Conservation (phyloP, 2,113 vertebrate genomes). For the Muntiacus reevesi region DNA sequence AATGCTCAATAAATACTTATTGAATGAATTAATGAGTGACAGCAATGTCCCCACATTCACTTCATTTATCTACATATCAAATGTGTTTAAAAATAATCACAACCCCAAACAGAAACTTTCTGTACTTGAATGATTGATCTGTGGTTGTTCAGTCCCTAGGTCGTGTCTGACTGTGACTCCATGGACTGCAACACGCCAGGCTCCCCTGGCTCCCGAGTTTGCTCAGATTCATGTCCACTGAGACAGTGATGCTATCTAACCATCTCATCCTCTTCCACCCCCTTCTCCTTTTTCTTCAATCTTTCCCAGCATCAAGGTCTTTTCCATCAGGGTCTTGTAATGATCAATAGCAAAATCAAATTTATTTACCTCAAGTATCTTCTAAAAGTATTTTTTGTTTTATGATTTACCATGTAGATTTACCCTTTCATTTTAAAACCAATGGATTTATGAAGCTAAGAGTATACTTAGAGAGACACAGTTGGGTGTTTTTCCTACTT, state of each 20-base stretch:
- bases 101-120: neutral
- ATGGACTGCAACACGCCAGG: neutral
- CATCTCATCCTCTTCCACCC: neutral
- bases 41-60: neutral
- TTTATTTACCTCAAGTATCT: neutral
- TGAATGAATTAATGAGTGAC: neutral
- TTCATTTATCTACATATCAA: neutral
- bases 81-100: neutral
- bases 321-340: neutral
- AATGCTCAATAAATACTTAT: neutral
- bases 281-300: neutral
- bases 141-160: neutral
- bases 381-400: neutral
- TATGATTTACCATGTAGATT: neutral
- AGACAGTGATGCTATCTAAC: neutral
- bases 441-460: neutral
- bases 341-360: neutral
- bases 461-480: neutral
- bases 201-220: neutral
- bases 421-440: constrained; percentile 42
- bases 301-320: neutral
- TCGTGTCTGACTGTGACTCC: neutral
- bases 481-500: neutral
- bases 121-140: neutral
- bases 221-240: neutral